Evolutionary conservation across 2,888 invertebrate genomes (phyloP).

Genomic region (Exocentrus adspersus): DNA sequence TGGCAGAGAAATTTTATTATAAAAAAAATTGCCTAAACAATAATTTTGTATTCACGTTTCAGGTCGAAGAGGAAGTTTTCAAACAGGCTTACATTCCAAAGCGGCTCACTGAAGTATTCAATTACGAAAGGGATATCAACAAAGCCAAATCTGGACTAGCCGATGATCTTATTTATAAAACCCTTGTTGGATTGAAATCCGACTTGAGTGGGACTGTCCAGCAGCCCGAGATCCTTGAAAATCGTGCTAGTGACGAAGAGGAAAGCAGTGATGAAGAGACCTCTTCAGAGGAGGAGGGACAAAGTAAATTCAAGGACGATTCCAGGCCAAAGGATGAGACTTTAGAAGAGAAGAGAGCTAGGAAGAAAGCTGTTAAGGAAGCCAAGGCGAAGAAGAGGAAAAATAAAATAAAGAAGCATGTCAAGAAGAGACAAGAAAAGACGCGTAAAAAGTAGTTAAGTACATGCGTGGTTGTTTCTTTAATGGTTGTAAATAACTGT

Average conservation of each 20-base stretch:
- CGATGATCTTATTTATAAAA: conserved; percentile 83
- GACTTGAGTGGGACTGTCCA: conserved; percentile 79
- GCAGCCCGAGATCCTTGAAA: conserved; percentile 72
- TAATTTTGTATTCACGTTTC: conserved; percentile 26
- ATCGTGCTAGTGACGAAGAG: conserved; percentile 44
- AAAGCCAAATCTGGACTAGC: conserved; percentile 79
- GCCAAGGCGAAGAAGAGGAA: conserved; percentile 89
- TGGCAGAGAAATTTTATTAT: too few relatives aligned
- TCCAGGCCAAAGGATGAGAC: conserved; percentile 83
- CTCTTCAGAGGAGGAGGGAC: conserved; percentile 58
- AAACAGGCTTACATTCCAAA: conserved; percentile 94
- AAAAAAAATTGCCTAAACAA: background rate
- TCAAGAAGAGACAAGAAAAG: conserved; percentile 90
- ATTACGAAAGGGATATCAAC: conserved; percentile 86
- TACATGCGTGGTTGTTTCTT: background rate
- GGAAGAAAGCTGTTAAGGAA: conserved; percentile 90
- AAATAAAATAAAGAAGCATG: conserved; percentile 90
- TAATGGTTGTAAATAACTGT: background rate
- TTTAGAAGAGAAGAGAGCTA: conserved; percentile 79
- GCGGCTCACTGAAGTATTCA: conserved; percentile 86
- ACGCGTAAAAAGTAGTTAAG: conserved; percentile 61
- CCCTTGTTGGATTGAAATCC: conserved; percentile 84
- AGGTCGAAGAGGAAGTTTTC: conserved; percentile 91
- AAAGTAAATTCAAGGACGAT: conserved; percentile 70
- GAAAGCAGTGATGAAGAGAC: conserved; percentile 51